Base-by-base conservation (phyloP, 1,140 invertebrate species). In the Drosophila tropicalis region DNA sequence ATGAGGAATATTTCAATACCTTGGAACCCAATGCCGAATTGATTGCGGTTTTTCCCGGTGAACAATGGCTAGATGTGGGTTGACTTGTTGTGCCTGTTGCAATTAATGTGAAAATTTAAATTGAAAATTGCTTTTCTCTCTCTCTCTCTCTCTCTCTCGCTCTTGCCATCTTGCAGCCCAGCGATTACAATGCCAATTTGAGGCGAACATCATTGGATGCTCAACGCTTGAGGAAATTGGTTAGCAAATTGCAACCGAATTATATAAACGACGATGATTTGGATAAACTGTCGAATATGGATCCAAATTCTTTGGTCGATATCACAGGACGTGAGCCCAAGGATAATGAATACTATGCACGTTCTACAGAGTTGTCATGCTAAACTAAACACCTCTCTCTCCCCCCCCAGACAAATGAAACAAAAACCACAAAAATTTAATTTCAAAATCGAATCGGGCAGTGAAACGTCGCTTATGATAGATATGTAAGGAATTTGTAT, bases 1-100 rank as follows among this genome's bases (percentile, higher is more conserved):
- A 97, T 84, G 96, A 97, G 91, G 96, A 97, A 91, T 97, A 97
- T 92, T 97, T 97, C 91, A 95, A 94, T 47, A 97, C 96, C 5
- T 92, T 97, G 72, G 96, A 97, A 82, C 94, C 94, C 62, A 96
- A 97, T 89, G 97, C 96, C 5, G 95, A 94, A 85, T 93, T 97
- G 67, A 97, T 97, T 96, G 93, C 97, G 17, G 93, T 97, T 51
- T 94, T 94, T 65, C 94, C 94, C 12, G 94, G 94, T 70, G 95
- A 97, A 92, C 95, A 95, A 81, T 97, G 96, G 96, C 92, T 94
- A 44, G 91, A 92, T 76, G 91, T 92, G 77, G 91, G 91, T 39
- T 39, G 10, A 0, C 1, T 39, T 39, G 10, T 13, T 39, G 3
- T 39, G 12, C n/a, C n/a, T 39, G 10, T 13, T n/a, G n/a, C 10